Conservation (phyloP, 2,797 vertebrate genomes). For the Pogonophryne albipinna region DNA sequence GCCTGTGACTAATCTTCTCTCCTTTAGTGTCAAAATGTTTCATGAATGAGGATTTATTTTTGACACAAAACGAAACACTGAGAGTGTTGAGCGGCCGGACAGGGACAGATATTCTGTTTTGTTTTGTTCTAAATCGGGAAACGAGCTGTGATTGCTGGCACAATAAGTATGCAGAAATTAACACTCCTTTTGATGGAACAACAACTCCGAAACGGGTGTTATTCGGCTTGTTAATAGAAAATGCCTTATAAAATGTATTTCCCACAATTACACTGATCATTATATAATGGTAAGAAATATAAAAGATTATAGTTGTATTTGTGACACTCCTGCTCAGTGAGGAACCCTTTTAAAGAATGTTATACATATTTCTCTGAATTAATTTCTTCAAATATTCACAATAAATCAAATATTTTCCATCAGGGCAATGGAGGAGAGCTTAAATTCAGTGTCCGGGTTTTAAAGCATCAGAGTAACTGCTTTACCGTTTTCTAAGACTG, state of each 20-base stretch:
- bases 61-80: not conserved
- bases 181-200: not conserved
- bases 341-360: not conserved
- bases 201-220: not conserved
- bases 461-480: not conserved
- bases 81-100: not conserved
- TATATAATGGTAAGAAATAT: not conserved
- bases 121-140: not conserved
- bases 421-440: not conserved
- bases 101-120: not conserved
- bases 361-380: not conserved
- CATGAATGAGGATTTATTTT: not conserved
- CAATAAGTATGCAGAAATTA: not conserved
- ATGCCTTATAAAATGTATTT: not conserved
- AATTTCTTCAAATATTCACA: not conserved
- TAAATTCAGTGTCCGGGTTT: not conserved
- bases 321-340: not conserved
- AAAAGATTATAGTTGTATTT: not conserved
- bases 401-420: not conserved
- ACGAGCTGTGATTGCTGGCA: not conserved
- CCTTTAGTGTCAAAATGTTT: not conserved
- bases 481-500: not conserved
- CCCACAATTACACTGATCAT: not conserved
- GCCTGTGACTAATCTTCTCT: constrained; percentile 35
- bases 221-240: not conserved